Evolutionary conservation across 2,113 vertebrate genomes (phyloP), one percentile per base, ranked within the genome.

Genomic region (Nycticebus coucang): DNA sequence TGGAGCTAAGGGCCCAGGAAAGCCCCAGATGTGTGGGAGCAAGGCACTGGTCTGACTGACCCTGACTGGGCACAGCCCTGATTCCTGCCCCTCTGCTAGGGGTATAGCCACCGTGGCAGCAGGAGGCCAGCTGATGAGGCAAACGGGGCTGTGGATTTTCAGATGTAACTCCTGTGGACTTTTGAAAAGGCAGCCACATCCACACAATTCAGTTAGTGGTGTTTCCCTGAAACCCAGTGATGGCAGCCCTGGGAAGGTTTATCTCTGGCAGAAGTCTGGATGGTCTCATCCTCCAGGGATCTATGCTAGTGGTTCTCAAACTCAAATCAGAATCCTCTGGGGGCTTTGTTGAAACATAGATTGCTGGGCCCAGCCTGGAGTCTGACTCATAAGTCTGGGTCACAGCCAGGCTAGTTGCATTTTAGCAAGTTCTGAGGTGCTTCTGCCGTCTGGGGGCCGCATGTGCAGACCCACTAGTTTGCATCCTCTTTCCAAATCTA

Each of bases 201-300:
- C 33, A 57, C 59, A 79, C 62, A 59, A 17, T 60, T 79, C n/a
- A 80, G 8, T 72, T 22, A 13, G n/a, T 35, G 50, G 28, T 35
- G 3, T 57, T 87, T 64, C 62, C 89, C 35, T 35, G 8, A n/a
- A 14, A 69, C 24, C 37, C 9, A 3, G 35, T 0, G 1, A 62
- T 0, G 12, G 26, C n/a, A 30, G 75, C 59, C 77, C 3, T 0
- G 0, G 22, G n/a, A 62, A 50, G 26, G 28, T 5, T 13, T 17
- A 13, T 28, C 7, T 57, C 18, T 1, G 53, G 64, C 2, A 1
- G 69, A 41, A 72, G 28, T 12, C 74, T 18, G 10, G 22, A 14
- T 22, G 8, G 4, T 64, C 57, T 57, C n/a, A 35, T 12, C 18
- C 37, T 75, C 62, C 62, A 21, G 77, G 33, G 22, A 7, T 26